Percentiles rank a stretch among this genome's conserved stretches.
These are phyloP conservation scores for Limnothrissa miodon DNA, from an alignment of 2,113 vertebrate species.

Conservation along the genomic window DNA sequence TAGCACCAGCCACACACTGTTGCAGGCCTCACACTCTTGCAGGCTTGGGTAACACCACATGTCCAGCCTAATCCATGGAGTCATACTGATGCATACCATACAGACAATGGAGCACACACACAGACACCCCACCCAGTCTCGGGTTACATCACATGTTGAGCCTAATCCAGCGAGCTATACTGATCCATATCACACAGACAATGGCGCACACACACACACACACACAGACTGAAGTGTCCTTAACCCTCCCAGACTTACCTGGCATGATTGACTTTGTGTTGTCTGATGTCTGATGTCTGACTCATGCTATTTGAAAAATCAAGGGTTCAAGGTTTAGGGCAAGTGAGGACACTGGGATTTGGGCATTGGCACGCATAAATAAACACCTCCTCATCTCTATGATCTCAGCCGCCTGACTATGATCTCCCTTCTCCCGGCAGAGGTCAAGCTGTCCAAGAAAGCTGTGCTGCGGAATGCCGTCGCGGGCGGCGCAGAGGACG, in stretches of 20 bases:
- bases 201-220: too few relatives aligned
- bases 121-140: background rate
- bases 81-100: background rate
- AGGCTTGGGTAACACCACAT: too few relatives aligned
- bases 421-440: conserved; percentile 40
- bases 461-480: background rate
- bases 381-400: background rate
- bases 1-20: background rate
- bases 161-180: background rate
- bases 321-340: too few relatives aligned
- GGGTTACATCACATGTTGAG: background rate
- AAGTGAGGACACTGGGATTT: too few relatives aligned
- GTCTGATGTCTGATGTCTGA: too few relatives aligned
- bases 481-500: conserved; percentile 30
- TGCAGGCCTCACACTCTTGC: too few relatives aligned
- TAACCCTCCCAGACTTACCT: too few relatives aligned
- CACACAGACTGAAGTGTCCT: too few relatives aligned
- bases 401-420: background rate
- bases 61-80: too few relatives aligned
- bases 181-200: background rate
- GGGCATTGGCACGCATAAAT: background rate
- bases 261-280: too few relatives aligned
- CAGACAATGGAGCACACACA: too few relatives aligned
- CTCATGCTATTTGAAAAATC: too few relatives aligned
- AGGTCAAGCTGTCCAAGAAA: conserved; percentile 45